Evolutionary conservation across 2,888 invertebrate genomes (phyloP).

Genomic region (Cosmia pyralina): DNA sequence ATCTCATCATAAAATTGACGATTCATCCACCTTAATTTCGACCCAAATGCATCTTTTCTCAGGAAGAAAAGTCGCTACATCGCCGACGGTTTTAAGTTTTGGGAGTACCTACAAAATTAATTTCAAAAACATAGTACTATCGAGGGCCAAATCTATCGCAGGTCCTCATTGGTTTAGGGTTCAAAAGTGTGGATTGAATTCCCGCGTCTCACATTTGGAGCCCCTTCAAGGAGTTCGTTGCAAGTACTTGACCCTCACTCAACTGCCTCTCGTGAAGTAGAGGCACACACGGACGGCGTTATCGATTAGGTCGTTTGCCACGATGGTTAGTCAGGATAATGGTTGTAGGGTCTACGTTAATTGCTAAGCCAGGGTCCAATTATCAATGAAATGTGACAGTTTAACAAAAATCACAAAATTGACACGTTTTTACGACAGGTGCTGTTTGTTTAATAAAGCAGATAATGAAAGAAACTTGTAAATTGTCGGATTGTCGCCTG

Average conservation of each 20-base stretch:
- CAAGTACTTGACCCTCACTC: constrained; percentile 18
- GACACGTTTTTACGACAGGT: background rate
- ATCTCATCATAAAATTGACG: background rate
- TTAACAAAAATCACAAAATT: background rate
- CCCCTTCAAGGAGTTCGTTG: constrained; percentile 2
- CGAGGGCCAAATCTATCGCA: background rate
- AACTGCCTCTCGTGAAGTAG: background rate
- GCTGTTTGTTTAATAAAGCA: background rate
- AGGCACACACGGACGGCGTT: background rate
- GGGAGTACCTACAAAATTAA: background rate
- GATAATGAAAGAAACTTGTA: background rate
- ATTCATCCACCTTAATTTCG: constrained; percentile 4
- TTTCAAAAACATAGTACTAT: background rate
- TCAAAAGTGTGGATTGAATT: background rate
- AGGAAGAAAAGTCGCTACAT: too few relatives aligned
- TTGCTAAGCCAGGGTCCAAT: background rate
- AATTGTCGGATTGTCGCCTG: background rate
- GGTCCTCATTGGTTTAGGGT: background rate
- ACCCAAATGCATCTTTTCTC: background rate
- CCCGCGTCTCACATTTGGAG: background rate
- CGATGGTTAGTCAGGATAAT: background rate
- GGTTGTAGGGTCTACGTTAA: background rate
- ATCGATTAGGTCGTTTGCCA: constrained; percentile 2
- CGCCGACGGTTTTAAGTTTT: background rate
- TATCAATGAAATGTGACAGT: background rate